Evolutionary conservation across 2,888 invertebrate species (phyloP).

Genomic region (Micropterix aruncella): DNA sequence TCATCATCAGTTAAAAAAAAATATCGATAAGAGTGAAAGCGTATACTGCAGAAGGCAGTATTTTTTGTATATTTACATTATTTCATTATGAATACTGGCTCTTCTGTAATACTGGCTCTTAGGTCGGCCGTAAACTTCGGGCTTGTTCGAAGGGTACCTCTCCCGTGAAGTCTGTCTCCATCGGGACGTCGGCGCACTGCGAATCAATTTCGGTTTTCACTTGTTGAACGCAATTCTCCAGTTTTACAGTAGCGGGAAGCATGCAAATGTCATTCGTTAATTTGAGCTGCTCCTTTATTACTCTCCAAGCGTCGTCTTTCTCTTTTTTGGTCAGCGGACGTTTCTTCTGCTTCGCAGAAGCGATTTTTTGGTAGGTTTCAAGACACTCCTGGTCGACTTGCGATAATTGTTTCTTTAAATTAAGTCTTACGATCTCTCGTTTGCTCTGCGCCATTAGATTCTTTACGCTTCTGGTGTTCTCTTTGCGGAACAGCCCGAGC

Average conservation of each 20-base stretch:
- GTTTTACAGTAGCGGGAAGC: conserved; percentile 22
- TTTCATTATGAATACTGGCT: too few relatives aligned
- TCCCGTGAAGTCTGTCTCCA: not conserved
- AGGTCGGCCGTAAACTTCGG: not conserved
- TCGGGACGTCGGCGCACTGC: not conserved
- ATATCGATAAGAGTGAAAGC: too few relatives aligned
- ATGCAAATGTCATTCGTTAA: conserved; percentile 37
- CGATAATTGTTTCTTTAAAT: conserved; percentile 61
- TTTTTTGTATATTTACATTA: too few relatives aligned
- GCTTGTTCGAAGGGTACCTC: not conserved
- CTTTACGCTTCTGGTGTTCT: conserved; percentile 64
- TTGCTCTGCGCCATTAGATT: conserved; percentile 55
- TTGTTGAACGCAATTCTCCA: too few relatives aligned
- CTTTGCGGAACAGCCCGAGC: conserved; percentile 58
- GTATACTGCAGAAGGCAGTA: too few relatives aligned
- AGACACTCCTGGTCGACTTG: conserved; percentile 61
- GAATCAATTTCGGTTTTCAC: not conserved
- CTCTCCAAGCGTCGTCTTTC: conserved; percentile 63
- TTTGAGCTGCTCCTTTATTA: conserved; percentile 51
- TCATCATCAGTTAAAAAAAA: too few relatives aligned
- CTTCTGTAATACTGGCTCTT: too few relatives aligned
- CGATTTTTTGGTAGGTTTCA: conserved; percentile 74
- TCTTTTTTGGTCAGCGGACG: conserved; percentile 66
- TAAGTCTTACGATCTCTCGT: conserved; percentile 66
- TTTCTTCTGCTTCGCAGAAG: conserved; percentile 68